Base-by-base conservation (phyloP, 2,113 vertebrate genomes). In the Ariopsis seemanni region DNA sequence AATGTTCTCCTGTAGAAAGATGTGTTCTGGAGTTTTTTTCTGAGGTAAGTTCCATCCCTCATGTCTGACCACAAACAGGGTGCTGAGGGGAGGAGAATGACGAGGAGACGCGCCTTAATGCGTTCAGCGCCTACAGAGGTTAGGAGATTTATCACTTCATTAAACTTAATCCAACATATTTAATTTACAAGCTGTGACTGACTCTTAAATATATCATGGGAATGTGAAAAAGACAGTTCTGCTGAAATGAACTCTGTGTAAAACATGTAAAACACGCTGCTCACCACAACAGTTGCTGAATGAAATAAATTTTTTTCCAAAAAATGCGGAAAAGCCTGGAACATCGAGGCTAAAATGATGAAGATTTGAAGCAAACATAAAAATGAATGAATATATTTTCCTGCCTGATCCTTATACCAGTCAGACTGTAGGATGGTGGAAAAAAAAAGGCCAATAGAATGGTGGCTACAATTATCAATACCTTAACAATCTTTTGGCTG, bases 51-150 rank as follows among this genome's bases (percentile, higher is more conserved):
- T 72, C 25, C 65, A 84, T 34, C 82, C 87, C 82, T 79, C 82
- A 88, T 84, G 82, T 48, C 87, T 88, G 87, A 84, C 60, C 87
- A 69, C 60, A 69, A 84, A 75, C 60, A 42, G 48, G 80, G 25
- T 34, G 80, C 67, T 53, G 69, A 74, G 80, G 67, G 80, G 79
- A 62, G 80, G 69, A 83, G 71, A 63, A 78, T 1, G 58, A 77
- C 50, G 81, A 78, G 81, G 71, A 84, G 82, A 75, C n/a, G 10
- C 60, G 60, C 20, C 55, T 42, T 65, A 30, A 78, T 83, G n/a
- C 77, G 25, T 65, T 77, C 58, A 42, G 11, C 0, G 25, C 65
- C 65, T 67, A 55, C n/a, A 58, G n/a, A 62, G 71, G 69, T 75
- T 75, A 50, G 48, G 30, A 75, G 55, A 60, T 62, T 27, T n/a